Conservation (phyloP, 2,797 vertebrate genomes). For the Cryptoprocta ferox region DNA sequence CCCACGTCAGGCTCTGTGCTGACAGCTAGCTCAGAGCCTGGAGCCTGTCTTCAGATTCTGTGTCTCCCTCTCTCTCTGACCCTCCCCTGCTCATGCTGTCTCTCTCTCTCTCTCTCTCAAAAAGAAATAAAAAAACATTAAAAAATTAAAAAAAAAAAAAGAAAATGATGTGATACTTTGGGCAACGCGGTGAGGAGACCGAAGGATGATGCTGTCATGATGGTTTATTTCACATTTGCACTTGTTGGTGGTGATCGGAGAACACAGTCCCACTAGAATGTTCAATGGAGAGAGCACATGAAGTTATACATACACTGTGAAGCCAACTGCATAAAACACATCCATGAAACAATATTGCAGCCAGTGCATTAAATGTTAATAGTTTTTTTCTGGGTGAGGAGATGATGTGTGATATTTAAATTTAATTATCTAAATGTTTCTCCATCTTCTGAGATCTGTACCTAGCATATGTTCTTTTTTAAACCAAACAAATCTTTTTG, state of each 20-base stretch:
- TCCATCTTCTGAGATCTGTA: neutral
- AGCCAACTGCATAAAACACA: neutral
- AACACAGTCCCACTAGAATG: neutral
- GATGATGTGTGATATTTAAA: neutral
- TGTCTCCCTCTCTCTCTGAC: no score
- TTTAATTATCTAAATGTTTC: neutral
- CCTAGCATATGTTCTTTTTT: neutral
- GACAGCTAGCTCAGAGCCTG: no score
- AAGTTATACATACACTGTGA: neutral
- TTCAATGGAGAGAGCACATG: neutral
- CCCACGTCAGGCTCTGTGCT: no score
- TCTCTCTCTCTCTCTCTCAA: no score
- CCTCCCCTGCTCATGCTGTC: no score
- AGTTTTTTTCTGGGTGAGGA: neutral
- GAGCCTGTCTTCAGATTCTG: no score
- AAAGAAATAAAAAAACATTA: no score
- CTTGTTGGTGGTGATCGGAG: neutral
- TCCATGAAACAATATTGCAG: neutral
- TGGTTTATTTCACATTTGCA: fast-evolving
- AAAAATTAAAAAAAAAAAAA: no score
- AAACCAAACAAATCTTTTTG: neutral
- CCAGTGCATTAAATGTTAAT: neutral
- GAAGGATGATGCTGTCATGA: neutral
- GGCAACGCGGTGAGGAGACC: fast-evolving
- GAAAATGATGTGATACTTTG: neutral